phyloP scores from a whole-genome alignment of 2,113 vertebrate species.

The Camelus bactrianus region DNA sequence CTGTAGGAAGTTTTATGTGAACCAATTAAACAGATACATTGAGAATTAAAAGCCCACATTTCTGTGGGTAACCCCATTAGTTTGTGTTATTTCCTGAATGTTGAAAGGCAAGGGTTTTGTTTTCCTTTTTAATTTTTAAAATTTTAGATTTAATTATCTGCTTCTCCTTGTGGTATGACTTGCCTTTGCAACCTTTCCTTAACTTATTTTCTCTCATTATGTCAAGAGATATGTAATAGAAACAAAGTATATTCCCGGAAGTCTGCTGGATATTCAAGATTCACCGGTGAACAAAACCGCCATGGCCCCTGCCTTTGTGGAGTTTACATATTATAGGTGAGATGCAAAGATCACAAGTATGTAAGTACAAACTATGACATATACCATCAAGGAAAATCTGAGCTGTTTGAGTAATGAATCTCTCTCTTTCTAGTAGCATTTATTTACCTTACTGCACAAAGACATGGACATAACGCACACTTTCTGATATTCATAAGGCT shows the following conservation, averaged over 20 bases:
- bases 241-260: neutral
- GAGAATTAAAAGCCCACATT: neutral
- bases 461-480: neutral
- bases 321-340: neutral
- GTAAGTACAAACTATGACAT: neutral
- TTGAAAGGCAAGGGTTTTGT: neutral
- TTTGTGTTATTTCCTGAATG: neutral
- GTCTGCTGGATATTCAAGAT: neutral
- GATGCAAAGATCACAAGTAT: neutral
- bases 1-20: neutral
- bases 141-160: neutral
- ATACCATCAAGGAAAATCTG: neutral
- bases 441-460: neutral
- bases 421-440: neutral
- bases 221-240: neutral
- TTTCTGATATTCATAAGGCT: neutral
- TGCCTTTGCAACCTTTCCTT: neutral
- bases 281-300: neutral
- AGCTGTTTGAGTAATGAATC: neutral
- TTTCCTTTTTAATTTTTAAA: neutral
- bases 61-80: neutral
- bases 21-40: neutral
- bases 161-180: neutral
- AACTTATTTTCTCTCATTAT: neutral
- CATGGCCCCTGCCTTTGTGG: neutral